Base-by-base conservation (phyloP, 1,140 invertebrate species). In the Heliconius himera region DNA sequence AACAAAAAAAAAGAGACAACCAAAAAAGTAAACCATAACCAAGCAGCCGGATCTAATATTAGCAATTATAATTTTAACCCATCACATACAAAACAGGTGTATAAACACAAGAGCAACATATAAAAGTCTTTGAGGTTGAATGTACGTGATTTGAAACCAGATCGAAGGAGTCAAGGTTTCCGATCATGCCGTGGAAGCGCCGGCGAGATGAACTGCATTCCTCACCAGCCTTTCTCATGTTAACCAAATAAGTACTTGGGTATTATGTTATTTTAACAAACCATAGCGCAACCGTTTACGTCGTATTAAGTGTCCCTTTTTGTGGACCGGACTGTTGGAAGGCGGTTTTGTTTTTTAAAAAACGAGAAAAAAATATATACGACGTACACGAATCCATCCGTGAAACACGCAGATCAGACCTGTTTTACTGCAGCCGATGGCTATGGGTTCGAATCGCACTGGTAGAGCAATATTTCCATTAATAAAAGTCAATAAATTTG, bases 191-290 rank as follows among this genome's bases (percentile, higher is more conserved):
- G 60, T 38, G 49, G 54, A 76, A 72, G 73, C 78, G 78, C 74
- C 78, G 78, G 78, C 78, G 70, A 80, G 78, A 78, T 80, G 78
- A 76, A 80, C 78, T 80, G 81, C 89, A 91, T 91, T 91, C 90
- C 89, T 74, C 54, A 73, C 80, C 80, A 80, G 79, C 82, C 84
- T 89, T 90, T 93, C 90, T 93, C 87, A 91, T 92, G 90, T 88
- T 89, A 93, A 92, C 87, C 88, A 91, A 91, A 89, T 89, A 90
- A 82, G 84, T 83, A 66, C 79, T 83, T 89, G 85, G 70, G 70
- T 79, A 90, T 91, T 91, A 91, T 88, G 90, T 86, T 91, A 93
- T 92, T 93, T 93, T 93, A 93, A 93, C 86, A 85, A 89, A 81
- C 82, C 90, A 85, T 90, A 87, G 81, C 86, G 83, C 84, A 80